Base-by-base conservation (phyloP, 2,888 invertebrate genomes). In the Tryphoninae sp. region DNA sequence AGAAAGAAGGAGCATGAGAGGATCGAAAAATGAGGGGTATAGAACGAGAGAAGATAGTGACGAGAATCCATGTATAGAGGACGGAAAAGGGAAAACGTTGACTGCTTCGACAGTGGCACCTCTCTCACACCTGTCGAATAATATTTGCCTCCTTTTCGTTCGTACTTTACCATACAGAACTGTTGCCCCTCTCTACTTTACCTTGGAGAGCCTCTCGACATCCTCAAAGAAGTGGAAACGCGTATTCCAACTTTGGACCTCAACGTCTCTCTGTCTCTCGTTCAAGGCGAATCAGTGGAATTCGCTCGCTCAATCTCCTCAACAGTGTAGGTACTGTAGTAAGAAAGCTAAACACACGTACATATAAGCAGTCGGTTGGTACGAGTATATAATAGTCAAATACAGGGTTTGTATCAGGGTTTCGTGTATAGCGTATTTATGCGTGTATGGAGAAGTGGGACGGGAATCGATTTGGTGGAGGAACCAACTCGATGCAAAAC, bases 51-150 rank as follows among this genome's bases (percentile, higher is more conserved):
- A 23, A 23, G 16, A 51, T 40, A 45, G 58, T 8, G 33, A n/a
- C 26, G 19, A 16, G 19, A 3, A 8, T 53, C 7, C 53, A 16
- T 19, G 16, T 19, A n/a, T 9, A 11, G n/a, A 19, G 2, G n/a
- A 67, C 13, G 23, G 23, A 11, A 40, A 40, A 11, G 49, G 49
- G 22, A 61, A 68, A 68, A 61, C 59, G 40, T 67, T 26, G 53
- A 53, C 19, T 53, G 6, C 26, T 59, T 16, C 58, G 67, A 65
- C 61, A 42, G 23, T 67, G 7, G 19, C 33, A 53, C 40, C 58
- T 55, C 65, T 61, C 49, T 71, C 69, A 77, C 58, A 64, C 69
- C 42, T 71, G 62, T 64, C 62, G 58, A 71, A 71, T 42, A 69
- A 71, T 71, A 71, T 71, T 53, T 71, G 68, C 42, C 61, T 59